Conservation (phyloP, 2,113 vertebrate genomes). For the Numenius arquata region DNA sequence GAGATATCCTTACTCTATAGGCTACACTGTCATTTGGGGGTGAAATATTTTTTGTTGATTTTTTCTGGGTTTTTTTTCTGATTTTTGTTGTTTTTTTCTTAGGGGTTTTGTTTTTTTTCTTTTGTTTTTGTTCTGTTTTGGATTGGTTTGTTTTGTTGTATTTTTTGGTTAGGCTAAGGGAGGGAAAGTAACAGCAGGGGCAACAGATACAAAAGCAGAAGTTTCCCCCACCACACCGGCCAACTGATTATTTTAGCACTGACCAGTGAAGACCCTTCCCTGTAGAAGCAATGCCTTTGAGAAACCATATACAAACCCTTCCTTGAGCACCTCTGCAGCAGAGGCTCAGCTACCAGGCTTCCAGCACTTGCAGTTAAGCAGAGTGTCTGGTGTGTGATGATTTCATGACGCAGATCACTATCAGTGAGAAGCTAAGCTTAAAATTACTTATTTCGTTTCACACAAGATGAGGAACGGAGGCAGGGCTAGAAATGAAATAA, state of each 20-base stretch:
- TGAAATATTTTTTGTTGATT: neutral
- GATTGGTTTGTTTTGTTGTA: neutral
- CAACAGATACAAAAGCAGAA: neutral
- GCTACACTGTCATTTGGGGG: neutral
- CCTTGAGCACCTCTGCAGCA: neutral
- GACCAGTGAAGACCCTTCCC: neutral
- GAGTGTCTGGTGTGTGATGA: neutral
- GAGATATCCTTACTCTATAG: neutral
- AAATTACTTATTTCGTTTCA: slow-evolving; percentile 51
- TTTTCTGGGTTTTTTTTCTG: too few species aligned
- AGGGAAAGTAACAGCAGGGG: neutral
- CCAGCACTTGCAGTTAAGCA: slow-evolving; percentile 46
- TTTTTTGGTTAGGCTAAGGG: neutral
- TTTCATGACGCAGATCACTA: slow-evolving; percentile 37
- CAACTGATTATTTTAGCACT: slow-evolving; percentile 28
- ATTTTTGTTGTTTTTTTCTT: neutral
- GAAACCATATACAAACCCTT: slow-evolving; percentile 26
- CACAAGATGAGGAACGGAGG: neutral
- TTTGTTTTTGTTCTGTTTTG: neutral
- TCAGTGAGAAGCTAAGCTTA: slow-evolving; percentile 32
- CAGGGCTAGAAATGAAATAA: neutral
- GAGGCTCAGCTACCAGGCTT: slow-evolving; percentile 38
- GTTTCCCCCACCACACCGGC: neutral
- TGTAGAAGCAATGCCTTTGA: slow-evolving; percentile 31
- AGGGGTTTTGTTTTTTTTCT: neutral